Conservation (phyloP, 2,888 invertebrate species). For the Amphimallon solstitiale region DNA sequence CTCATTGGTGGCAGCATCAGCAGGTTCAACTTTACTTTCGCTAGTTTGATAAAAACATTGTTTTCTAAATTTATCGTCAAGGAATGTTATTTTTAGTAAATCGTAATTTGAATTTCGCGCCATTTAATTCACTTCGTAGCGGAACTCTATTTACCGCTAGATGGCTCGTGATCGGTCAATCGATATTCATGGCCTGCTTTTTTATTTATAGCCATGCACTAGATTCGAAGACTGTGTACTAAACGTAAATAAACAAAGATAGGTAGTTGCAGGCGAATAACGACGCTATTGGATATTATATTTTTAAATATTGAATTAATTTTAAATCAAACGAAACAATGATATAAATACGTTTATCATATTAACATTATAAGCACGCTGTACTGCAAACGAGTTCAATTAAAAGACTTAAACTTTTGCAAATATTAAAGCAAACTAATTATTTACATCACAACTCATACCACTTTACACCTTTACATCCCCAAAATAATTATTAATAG, state of each 20-base stretch:
- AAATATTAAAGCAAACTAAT: no score
- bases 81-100: neutral
- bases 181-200: constrained; percentile 27
- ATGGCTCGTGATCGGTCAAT: constrained; percentile 6
- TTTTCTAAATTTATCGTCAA: neutral
- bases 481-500: no score
- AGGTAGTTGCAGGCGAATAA: neutral
- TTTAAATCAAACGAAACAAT: no score
- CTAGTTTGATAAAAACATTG: constrained; percentile 25
- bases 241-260: constrained; percentile 27
- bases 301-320: no score
- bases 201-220: constrained; percentile 13
- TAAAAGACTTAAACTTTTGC: no score
- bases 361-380: no score
- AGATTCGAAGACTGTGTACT: constrained; percentile 36
- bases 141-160: constrained; percentile 23
- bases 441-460: no score
- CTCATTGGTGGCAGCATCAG: constrained; percentile 58
- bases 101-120: constrained; percentile 8
- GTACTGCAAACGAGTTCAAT: no score
- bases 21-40: constrained; percentile 42
- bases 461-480: no score
- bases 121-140: neutral
- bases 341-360: no score
- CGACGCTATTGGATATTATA: neutral